Base-by-base conservation (phyloP, 1,140 invertebrate genomes). In the Euschistus heros region DNA sequence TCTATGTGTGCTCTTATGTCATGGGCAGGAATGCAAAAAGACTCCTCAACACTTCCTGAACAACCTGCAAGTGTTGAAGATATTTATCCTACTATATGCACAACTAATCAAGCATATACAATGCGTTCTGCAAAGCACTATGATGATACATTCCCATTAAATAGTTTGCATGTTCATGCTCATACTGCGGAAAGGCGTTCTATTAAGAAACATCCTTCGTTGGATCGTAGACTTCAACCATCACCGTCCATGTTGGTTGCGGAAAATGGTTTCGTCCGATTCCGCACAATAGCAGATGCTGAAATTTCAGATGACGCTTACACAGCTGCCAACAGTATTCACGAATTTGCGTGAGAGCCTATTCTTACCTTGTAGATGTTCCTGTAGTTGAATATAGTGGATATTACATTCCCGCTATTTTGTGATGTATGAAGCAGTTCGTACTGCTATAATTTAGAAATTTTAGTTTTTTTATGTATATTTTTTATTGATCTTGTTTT, bases 201-300 rank as follows among this genome's bases (percentile, higher is more conserved):
- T 44, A 61, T 65, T 33, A 64, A 57, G 22, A 67, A 64, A 46
- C 54, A 59, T 33, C 65, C 69, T 6, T 70, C 60, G 65, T 72
- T 64, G 65, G 74, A 65, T 57, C 69, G 69, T 54, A 46, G 68
- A 64, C 69, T 70, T 22, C 71, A 70, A 27, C 69, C 70, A 26
- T 74, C 73, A 24, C 73, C 73, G 26, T 85, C 80, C 64, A 91
- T 91, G 87, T 76, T 92, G 52, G 88, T 91, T 6, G 88, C 88
- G 67, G 89, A 92, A 70, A 86, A 90, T 69, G 89, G 89, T 1
- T 91, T 92, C 73, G 84, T 91, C 2, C 79, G 89, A 62, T 92
- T 91, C 76, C 80, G 88, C 33, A 83, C 83, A 14, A 71, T 86
- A 61, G 84, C 85, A 44, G 83, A 73, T 65, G 69, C 65, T 17